Percentiles rank a stretch among this genome's conserved stretches.
Conservation (phyloP, 2,888 invertebrate genomes). For the Rhagonycha lutea region DNA sequence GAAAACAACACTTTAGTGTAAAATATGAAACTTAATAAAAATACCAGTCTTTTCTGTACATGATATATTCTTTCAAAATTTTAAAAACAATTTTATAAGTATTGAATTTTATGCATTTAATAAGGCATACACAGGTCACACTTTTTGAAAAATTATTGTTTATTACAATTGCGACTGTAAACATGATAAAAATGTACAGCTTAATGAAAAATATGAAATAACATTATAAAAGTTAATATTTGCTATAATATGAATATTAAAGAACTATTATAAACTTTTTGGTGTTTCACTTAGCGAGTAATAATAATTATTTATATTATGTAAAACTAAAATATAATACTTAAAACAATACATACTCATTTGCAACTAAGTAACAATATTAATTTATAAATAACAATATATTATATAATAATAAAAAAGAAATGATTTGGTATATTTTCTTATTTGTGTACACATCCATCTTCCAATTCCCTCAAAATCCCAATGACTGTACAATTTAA, state of each 20-base stretch:
- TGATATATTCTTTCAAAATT: slow-evolving; percentile 20
- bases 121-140: slow-evolving; percentile 30
- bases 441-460: slow-evolving; percentile 6
- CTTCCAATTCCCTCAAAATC: not conserved
- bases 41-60: slow-evolving; percentile 9
- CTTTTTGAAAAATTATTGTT: slow-evolving; percentile 8
- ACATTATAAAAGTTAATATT: slow-evolving; percentile 22
- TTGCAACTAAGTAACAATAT: slow-evolving; percentile 25
- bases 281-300: slow-evolving; percentile 24
- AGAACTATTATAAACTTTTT: slow-evolving; percentile 24
- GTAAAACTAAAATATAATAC: slow-evolving; percentile 26
- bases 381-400: slow-evolving; percentile 20
- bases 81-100: not conserved
- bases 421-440: slow-evolving; percentile 24
- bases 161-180: not conserved
- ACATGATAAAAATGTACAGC: slow-evolving; percentile 22
- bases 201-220: slow-evolving; percentile 20
- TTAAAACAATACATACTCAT: slow-evolving; percentile 25
- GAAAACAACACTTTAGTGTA: too few relatives aligned
- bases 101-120: not conserved
- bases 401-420: slow-evolving; percentile 14
- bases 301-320: slow-evolving; percentile 3
- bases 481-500: not conserved
- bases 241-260: slow-evolving; percentile 24
- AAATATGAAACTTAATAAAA: not conserved